Conservation (phyloP, 2,888 invertebrate genomes). For the Hypsopygia costalis region DNA sequence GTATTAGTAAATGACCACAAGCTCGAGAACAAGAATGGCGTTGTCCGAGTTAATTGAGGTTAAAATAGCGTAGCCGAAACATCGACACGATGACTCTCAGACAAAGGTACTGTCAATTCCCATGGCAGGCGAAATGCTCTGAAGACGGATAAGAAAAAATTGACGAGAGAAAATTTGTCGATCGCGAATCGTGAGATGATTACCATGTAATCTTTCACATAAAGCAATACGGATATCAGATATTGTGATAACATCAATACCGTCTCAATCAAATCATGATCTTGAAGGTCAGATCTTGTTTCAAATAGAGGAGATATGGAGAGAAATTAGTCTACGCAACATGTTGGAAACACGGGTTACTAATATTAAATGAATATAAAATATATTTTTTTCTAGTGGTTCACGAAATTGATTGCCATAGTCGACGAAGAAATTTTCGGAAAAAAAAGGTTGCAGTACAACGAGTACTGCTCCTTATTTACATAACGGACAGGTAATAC, state of each 20-base stretch:
- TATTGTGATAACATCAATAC: slow-evolving; percentile 8
- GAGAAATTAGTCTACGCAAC: slow-evolving; percentile 7
- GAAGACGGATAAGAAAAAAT: slow-evolving; percentile 37
- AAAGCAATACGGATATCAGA: slow-evolving; percentile 9
- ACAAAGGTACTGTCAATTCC: slow-evolving; percentile 62
- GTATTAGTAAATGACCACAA: slow-evolving; percentile 63
- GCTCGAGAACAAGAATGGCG: slow-evolving; percentile 50
- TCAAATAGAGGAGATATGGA: slow-evolving; percentile 4
- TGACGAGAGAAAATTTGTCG: slow-evolving; percentile 49
- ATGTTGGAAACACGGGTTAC: slow-evolving; percentile 1
- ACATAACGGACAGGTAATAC: too few relatives aligned
- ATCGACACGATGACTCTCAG: slow-evolving; percentile 43
- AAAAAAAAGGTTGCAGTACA: too few relatives aligned
- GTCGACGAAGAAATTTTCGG: too few relatives aligned
- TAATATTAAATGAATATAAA: slow-evolving; percentile 24
- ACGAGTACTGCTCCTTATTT: too few relatives aligned
- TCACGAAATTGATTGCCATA: too few relatives aligned
- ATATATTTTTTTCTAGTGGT: too few relatives aligned
- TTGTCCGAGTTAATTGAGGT: slow-evolving; percentile 64
- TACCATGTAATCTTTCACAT: slow-evolving; percentile 11
- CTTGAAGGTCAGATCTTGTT: slow-evolving; percentile 2
- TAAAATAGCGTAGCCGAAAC: slow-evolving; percentile 54
- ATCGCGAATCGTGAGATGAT: slow-evolving; percentile 27
- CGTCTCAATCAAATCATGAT: slow-evolving; percentile 10
- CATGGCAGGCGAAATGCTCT: slow-evolving; percentile 34